Evolutionary conservation across 2,113 vertebrate genomes (phyloP).

Genomic region (Meleagris gallopavo): DNA sequence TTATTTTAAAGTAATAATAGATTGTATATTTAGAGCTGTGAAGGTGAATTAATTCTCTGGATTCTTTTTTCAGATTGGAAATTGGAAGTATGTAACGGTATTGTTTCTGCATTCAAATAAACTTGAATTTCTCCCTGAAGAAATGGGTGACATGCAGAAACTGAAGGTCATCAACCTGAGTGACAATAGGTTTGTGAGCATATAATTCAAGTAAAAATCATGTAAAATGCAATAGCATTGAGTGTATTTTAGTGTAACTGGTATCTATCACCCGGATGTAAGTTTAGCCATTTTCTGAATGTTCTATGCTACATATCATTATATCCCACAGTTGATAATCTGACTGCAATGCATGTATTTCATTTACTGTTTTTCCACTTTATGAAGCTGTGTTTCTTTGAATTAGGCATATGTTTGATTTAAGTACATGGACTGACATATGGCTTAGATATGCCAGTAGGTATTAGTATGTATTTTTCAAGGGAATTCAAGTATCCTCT

Average conservation of each 20-base stretch:
- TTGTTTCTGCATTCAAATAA: slow-evolving; percentile 98
- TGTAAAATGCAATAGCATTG: slow-evolving; percentile 10
- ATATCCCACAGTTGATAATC: neutral
- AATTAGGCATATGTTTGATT: neutral
- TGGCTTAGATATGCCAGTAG: neutral
- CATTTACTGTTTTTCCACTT: neutral
- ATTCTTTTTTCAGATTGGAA: slow-evolving; percentile 85
- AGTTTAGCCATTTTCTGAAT: neutral
- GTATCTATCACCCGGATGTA: neutral
- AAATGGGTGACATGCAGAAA: slow-evolving; percentile 98
- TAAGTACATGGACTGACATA: neutral
- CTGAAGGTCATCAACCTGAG: slow-evolving; percentile 97
- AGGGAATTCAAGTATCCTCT: neutral
- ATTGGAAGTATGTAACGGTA: slow-evolving; percentile 92
- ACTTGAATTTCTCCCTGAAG: slow-evolving; percentile 93
- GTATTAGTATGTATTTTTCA: neutral
- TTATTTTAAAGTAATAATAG: neutral
- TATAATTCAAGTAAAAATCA: slow-evolving; percentile 19
- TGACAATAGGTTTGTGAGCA: slow-evolving; percentile 93
- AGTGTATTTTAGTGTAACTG: neutral
- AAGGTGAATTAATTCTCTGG: neutral
- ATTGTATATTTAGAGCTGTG: neutral
- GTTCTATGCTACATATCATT: neutral
- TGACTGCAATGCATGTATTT: neutral
- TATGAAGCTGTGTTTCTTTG: neutral